Base-by-base conservation (phyloP, 2,113 vertebrate species). In the Centropus unirufus region DNA sequence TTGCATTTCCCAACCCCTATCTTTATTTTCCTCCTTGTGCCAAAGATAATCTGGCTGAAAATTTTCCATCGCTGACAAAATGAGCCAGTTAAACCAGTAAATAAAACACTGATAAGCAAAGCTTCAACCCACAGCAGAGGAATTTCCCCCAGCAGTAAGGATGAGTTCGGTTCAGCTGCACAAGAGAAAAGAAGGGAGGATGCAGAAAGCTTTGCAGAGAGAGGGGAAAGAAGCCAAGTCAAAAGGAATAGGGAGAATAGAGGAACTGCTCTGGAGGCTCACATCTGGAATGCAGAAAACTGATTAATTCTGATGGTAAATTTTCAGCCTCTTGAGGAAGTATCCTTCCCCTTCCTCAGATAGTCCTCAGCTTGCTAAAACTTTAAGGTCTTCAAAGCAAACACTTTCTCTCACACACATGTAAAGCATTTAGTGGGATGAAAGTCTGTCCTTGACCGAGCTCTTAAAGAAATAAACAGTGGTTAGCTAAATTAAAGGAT, bases 71-170 rank as follows among this genome's bases (percentile, higher is more conserved):
- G 83, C 39, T 70, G 63, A 59, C 23, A 77, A 84, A 86, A 87
- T 0, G 9, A 85, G 51, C 14, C 0, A 0, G 46, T 79, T 51
- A n/a, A 27, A 86, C 11, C 1, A 1, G 55, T 3, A 1, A 40
- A 61, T 29, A 74, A 63, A 69, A 18, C 57, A 32, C 26, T 18
- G n/a, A 34, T 0, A 4, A 6, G 3, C 3, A 17, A 23, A 72
- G 72, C 61, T 46, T 91, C 72, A 49, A 8, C 42, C 39, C 0
- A 5, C 36, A 81, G 73, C 2, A 1, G 29, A 49, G 36, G 36
- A 26, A 89, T 13, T 76, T 9, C 21, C 49, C 8, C 7, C 0
- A 0, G 39, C 72, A 91, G 67, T 3, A 4, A 49, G 61, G 66
- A 46, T 6, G 30, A 47, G 79, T 22, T 72, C 47, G 32, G 13